Evolutionary conservation across 2,888 invertebrate species (phyloP).

Genomic region (Cinara cedri): DNA sequence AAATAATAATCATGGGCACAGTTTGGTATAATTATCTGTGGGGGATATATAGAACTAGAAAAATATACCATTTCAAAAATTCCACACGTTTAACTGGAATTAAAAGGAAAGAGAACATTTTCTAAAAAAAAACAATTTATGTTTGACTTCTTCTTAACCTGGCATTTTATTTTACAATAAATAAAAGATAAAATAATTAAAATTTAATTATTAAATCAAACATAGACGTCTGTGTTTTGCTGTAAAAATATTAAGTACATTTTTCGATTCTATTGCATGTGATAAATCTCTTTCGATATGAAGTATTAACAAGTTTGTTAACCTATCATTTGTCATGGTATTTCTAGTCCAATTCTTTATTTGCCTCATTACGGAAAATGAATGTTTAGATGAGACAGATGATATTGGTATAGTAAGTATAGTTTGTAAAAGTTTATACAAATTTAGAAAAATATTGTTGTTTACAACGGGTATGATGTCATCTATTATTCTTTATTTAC

Average conservation of each 20-base stretch:
- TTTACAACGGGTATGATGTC: background rate
- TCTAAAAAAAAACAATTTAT: background rate
- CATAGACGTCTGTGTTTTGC: background rate
- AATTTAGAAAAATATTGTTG: background rate
- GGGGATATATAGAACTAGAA: constrained; percentile 6
- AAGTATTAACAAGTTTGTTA: background rate
- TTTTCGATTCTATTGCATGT: background rate
- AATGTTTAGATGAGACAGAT: too few species aligned
- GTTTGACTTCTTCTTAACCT: background rate
- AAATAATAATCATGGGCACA: too few species aligned
- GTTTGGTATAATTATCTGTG: background rate
- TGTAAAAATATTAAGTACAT: background rate
- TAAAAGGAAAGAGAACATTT: constrained; percentile 2
- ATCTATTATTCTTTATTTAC: background rate
- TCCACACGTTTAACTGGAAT: background rate
- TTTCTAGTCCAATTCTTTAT: background rate
- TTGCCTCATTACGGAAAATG: too few species aligned
- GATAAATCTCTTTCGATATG: background rate
- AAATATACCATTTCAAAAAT: constrained; percentile 25
- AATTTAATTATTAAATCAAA: constrained; percentile 8
- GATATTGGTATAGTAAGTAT: background rate
- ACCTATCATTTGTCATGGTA: background rate
- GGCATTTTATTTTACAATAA: too few species aligned
- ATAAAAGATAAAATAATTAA: too few species aligned
- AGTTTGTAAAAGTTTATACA: background rate